These are phyloP conservation scores for Cacatua alba DNA, from an alignment of 2,113 vertebrate species.

Conservation along the genomic window DNA sequence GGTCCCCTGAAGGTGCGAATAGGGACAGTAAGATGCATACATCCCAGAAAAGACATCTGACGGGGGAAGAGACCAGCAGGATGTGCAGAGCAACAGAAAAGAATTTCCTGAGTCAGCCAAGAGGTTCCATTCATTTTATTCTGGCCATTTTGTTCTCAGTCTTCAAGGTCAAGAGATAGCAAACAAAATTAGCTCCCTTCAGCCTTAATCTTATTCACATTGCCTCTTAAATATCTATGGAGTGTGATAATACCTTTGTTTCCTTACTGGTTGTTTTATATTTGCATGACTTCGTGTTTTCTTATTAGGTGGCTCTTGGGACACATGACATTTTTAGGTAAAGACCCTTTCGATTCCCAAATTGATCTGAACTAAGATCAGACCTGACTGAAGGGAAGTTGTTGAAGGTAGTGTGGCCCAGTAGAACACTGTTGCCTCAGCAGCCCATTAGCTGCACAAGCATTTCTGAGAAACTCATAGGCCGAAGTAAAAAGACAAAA, in stretches of 20 bases:
- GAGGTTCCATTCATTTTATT: background rate
- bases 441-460: background rate
- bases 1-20: background rate
- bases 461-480: background rate
- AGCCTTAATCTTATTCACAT: background rate
- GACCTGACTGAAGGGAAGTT: background rate
- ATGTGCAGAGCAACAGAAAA: background rate
- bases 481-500: background rate
- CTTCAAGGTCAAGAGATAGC: background rate
- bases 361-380: background rate
- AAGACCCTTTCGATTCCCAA: background rate
- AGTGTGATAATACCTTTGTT: background rate
- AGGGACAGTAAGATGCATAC: background rate
- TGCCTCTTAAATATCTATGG: background rate
- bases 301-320: background rate
- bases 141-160: background rate
- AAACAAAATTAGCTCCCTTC: background rate
- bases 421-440: background rate
- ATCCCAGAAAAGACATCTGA: background rate
- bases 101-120: background rate
- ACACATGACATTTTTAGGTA: background rate
- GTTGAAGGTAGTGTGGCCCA: background rate
- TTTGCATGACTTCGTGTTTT: background rate
- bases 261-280: background rate
- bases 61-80: rapidly evolving